Conservation (phyloP, 2,797 vertebrate genomes). For the Amazonetta brasiliensis region DNA sequence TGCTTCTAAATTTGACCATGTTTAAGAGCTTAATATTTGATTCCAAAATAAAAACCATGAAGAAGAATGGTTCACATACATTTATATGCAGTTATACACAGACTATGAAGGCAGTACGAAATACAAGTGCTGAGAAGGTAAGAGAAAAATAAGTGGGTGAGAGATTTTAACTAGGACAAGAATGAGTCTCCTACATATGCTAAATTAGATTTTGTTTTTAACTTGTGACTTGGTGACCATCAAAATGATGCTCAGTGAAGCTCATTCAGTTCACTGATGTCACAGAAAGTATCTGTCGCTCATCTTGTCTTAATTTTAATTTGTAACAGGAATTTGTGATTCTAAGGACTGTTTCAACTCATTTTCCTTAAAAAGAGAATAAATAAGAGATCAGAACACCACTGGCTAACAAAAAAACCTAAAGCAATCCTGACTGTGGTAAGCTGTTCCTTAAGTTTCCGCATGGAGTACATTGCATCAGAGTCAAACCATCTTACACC, state of each 20-base stretch:
- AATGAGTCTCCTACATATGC: not conserved
- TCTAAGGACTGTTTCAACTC: not conserved
- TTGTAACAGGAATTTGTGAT: not conserved
- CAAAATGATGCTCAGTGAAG: not conserved
- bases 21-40: not conserved
- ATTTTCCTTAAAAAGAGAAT: not conserved
- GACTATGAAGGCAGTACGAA: not conserved
- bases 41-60: not conserved
- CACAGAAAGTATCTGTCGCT: not conserved
- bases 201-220: not conserved
- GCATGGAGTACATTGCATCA: fast-evolving
- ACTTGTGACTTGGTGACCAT: not conserved
- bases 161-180: not conserved
- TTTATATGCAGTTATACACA: too few species aligned
- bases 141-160: not conserved
- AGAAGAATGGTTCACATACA: not conserved
- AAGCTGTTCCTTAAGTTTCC: not conserved
- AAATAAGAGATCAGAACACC: not conserved
- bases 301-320: not conserved
- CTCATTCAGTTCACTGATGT: not conserved
- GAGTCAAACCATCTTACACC: not conserved
- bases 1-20: not conserved
- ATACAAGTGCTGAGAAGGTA: not conserved
- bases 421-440: not conserved
- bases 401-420: not conserved